Conservation (phyloP, 35 echinoderm and acorn worm species). For the Holothuria glaberrima region DNA sequence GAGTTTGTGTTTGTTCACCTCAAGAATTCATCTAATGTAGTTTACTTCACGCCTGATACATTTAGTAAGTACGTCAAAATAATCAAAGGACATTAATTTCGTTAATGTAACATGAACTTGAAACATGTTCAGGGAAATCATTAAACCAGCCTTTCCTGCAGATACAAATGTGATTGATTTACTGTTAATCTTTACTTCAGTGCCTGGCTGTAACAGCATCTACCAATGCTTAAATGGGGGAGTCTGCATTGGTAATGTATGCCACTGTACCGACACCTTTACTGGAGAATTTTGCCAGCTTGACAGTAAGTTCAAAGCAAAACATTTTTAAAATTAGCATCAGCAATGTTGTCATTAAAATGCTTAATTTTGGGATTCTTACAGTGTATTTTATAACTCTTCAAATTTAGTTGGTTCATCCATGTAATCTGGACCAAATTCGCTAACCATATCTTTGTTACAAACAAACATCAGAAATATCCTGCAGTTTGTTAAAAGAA, state of each 20-base stretch:
- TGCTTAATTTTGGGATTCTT: not conserved
- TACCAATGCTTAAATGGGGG: constrained; percentile 78
- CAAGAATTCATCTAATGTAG: no score
- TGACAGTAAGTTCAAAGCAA: not conserved
- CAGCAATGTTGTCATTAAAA: not conserved
- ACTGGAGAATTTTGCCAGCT: constrained; percentile 75
- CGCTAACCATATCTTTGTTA: no score
- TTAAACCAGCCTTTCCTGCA: no score
- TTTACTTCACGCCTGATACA: no score
- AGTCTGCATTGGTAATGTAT: constrained; percentile 62
- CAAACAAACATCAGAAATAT: no score
- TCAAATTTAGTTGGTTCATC: no score
- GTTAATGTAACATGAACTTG: no score
- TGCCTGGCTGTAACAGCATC: constrained; percentile 55
- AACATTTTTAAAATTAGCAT: not conserved
- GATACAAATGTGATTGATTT: not conserved
- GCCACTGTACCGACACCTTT: constrained; percentile 72
- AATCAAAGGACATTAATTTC: no score
- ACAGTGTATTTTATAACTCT: not conserved
- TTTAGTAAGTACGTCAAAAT: no score
- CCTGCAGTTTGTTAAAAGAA: no score
- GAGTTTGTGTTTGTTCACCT: not conserved
- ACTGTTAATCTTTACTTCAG: constrained; percentile 55
- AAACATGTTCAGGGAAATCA: no score
- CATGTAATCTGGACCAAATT: no score